These are phyloP conservation scores for Parnassius orleans DNA, from an alignment of 2,888 invertebrate genomes.

Conservation along the genomic window DNA sequence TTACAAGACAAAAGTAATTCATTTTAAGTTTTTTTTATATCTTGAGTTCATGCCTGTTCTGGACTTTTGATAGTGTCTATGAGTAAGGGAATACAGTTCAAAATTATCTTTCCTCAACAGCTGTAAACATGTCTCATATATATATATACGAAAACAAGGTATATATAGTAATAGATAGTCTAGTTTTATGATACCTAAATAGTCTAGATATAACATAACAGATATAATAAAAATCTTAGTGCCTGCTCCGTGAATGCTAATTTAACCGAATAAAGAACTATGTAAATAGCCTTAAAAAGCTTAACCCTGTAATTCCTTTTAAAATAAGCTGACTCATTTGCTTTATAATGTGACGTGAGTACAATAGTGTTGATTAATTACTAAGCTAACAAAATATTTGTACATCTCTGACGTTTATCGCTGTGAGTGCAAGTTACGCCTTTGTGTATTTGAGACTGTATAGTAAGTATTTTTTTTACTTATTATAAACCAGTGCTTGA, in stretches of 20 bases:
- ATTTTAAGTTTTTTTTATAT: no score
- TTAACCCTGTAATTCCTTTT: conserved; percentile 23
- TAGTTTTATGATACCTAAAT: conserved; percentile 5
- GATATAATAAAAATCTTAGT: conserved; percentile 20
- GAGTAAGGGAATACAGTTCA: neutral
- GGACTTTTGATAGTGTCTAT: neutral
- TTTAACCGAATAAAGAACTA: conserved; percentile 2
- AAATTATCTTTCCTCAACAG: neutral
- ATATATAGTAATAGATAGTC: neutral
- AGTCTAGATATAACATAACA: conserved; percentile 17
- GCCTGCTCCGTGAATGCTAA: conserved; percentile 20
- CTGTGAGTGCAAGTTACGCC: no score
- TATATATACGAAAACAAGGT: neutral
- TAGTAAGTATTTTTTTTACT: no score
- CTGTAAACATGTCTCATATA: neutral
- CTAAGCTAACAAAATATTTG: no score
- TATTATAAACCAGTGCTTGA: no score
- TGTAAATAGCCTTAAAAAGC: conserved; percentile 9
- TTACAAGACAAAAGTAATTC: no score
- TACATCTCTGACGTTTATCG: no score
- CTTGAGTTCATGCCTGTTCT: no score
- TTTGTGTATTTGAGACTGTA: no score
- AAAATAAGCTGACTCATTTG: conserved; percentile 10
- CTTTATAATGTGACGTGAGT: neutral
- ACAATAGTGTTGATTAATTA: no score